These are phyloP conservation scores for Silurus glanis DNA, from an alignment of 2,113 vertebrate species.

Conservation along the genomic window DNA sequence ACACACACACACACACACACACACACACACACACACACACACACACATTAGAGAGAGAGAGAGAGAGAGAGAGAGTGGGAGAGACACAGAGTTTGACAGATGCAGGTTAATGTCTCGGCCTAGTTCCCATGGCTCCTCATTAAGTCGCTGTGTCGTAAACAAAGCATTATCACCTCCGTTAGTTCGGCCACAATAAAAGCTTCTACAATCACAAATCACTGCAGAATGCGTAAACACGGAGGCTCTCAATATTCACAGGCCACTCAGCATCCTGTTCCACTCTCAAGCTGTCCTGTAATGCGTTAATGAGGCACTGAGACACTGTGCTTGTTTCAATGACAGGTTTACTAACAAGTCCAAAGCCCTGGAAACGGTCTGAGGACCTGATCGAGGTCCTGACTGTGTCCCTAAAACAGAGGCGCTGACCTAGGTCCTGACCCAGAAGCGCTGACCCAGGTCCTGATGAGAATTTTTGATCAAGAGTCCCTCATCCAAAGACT, in stretches of 20 bases:
- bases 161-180: constrained; percentile 33
- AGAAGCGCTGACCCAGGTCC: no score
- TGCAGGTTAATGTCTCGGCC: constrained; percentile 11
- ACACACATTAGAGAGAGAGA: not conserved
- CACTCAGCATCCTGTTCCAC: constrained; percentile 9
- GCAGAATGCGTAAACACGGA: not conserved
- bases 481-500: not conserved
- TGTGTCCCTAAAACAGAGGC: no score
- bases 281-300: constrained; percentile 1
- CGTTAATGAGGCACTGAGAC: not conserved
- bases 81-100: not conserved
- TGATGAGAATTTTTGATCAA: no score
- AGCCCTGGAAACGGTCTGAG: no score
- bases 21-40: constrained; percentile 27
- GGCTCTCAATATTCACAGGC: constrained; percentile 26
- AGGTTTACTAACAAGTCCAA: constrained; percentile 8
- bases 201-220: constrained; percentile 15
- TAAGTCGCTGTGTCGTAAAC: constrained; percentile 34
- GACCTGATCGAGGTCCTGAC: no score
- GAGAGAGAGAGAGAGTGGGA: not conserved
- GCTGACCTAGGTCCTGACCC: no score
- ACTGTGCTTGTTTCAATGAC: not conserved
- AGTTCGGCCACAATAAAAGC: constrained; percentile 9
- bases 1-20: no score
- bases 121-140: constrained; percentile 29